Evolutionary conservation across 2,797 vertebrate species (phyloP), one percentile per base, ranked within the genome.

Genomic region (Xenopus petersii): DNA sequence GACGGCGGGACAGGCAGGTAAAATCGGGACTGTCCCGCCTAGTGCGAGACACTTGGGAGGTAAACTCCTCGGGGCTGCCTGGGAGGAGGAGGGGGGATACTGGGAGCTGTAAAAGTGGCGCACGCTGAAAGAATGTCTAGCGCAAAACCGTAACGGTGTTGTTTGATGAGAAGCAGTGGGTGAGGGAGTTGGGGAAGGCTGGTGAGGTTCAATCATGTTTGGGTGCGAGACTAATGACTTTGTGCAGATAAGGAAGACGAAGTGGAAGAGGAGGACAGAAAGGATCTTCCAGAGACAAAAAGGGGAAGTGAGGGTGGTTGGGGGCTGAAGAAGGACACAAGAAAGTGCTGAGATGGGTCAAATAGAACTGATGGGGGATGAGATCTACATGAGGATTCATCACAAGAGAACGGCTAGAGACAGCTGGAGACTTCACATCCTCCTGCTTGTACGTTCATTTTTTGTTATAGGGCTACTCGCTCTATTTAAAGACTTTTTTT

Each of bases 301-400:
- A 16, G 49, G 49, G 12, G 12, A 12, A 12, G 12, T 54, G 49
- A 5, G 49, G 4, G 49, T 12, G 4, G 48, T 16, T 21, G 1
- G 33, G 36, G 30, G 26, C 26, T 30, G 26, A 30, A 30, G 26
- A 30, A 30, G n/a, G 48, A 42, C 11, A 64, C 59, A 69, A 4
- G 12, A 10, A 75, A 75, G n/a, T 36, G 16, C 49, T 54, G 49
- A 54, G 15, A 54, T 54, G 54, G 15, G 69, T 16, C 16, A 9
- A 42, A 42, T 42, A 9, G 49, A 54, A 16, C 49, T 54, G 12
- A 16, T 54, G 5, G 15, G 49, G 49, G 49, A 12, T 30, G 49
- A 54, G 15, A 42, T 42, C 36, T 36, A 42, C 8, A 42, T 42
- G 3, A 42, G 36, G 36, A 42, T 42, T 42, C 36, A 6, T 7